These are phyloP conservation scores for Marisa cornuarietis DNA, from an alignment of 1,140 invertebrate genomes.

Conservation along the genomic window DNA sequence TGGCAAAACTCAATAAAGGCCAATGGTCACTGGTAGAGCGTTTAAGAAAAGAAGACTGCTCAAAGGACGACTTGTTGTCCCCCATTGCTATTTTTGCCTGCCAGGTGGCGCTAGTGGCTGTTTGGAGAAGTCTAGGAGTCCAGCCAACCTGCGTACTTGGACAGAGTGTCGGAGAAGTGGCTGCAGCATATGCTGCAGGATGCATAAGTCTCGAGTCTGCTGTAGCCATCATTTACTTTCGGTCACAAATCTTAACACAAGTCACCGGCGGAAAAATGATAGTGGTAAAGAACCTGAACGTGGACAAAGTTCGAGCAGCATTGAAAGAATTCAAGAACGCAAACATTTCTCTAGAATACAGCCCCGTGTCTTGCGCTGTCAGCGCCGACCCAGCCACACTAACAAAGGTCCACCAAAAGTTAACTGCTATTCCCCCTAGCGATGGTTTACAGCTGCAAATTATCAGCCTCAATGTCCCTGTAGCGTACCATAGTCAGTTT, in stretches of 20 bases:
- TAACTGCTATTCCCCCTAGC: no score
- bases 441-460: slow-evolving; percentile 1
- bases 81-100: slow-evolving; percentile 36
- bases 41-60: background rate
- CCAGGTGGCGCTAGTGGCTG: slow-evolving; percentile 27
- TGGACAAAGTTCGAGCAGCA: slow-evolving; percentile 12
- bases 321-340: slow-evolving; percentile 7
- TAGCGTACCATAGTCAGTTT: slow-evolving; percentile 37
- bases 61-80: slow-evolving; percentile 14
- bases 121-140: slow-evolving; percentile 28
- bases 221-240: slow-evolving; percentile 33
- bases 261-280: slow-evolving; percentile 32
- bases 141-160: slow-evolving; percentile 22
- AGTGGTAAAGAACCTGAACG: slow-evolving; percentile 23
- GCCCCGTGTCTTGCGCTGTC: slow-evolving; percentile 28
- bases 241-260: slow-evolving; percentile 17
- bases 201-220: slow-evolving; percentile 22
- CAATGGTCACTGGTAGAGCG: slow-evolving; percentile 21
- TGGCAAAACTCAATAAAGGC: background rate
- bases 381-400: slow-evolving; percentile 27
- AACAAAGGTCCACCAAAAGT: background rate
- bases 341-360: slow-evolving; percentile 28
- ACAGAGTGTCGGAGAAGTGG: slow-evolving; percentile 42
- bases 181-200: slow-evolving; percentile 35
- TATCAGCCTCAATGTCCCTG: slow-evolving; percentile 16